Evolutionary conservation across 2,888 invertebrate genomes (phyloP).

Genomic region (Gibbula magus): DNA sequence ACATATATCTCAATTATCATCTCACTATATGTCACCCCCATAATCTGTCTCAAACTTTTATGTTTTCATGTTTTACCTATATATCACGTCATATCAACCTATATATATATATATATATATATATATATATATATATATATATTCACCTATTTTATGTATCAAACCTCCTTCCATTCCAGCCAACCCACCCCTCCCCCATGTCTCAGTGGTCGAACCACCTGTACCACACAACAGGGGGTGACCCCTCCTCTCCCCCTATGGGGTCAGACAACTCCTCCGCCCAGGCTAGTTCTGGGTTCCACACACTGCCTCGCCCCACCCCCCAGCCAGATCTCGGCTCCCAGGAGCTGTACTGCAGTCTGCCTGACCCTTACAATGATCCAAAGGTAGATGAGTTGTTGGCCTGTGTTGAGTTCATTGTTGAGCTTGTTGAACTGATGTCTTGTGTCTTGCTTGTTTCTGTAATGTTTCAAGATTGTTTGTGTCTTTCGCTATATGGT

Average conservation of each 20-base stretch:
- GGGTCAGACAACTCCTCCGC: conserved; percentile 25
- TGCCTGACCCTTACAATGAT: conserved; percentile 37
- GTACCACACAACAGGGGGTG: conserved; percentile 41
- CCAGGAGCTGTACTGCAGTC: conserved; percentile 40
- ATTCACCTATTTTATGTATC: neutral
- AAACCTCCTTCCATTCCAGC: conserved; percentile 9
- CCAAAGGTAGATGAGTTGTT: conserved; percentile 13
- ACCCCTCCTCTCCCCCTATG: conserved; percentile 33
- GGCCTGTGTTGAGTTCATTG: too few species aligned
- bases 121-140: neutral
- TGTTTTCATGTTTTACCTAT: too few species aligned
- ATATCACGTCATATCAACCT: too few species aligned
- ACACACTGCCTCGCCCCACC: conserved; percentile 33
- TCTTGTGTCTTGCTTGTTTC: too few species aligned
- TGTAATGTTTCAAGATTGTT: too few species aligned
- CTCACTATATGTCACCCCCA: too few species aligned
- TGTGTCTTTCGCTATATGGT: too few species aligned
- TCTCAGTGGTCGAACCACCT: conserved; percentile 25
- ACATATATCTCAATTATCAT: too few species aligned
- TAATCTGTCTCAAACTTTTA: too few species aligned
- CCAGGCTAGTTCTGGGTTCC: conserved; percentile 34
- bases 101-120: neutral
- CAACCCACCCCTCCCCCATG: conserved; percentile 35
- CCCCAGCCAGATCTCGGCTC: conserved; percentile 39
- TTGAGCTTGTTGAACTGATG: too few species aligned